phyloP scores from a whole-genome alignment of 2,113 vertebrate genomes.

The Pelusios castaneus region DNA sequence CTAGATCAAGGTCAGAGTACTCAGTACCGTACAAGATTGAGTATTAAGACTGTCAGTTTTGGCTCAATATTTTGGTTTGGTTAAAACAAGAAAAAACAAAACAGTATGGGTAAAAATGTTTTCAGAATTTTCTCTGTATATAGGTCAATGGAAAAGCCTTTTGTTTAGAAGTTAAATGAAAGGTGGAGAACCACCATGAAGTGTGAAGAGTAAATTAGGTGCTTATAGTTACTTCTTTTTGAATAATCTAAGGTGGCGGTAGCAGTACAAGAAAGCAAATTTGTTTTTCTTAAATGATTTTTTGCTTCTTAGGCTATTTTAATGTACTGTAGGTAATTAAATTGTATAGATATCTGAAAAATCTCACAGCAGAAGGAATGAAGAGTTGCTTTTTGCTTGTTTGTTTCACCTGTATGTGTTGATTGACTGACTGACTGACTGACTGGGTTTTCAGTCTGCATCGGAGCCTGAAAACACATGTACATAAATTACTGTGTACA shows the following conservation, averaged over 20 bases:
- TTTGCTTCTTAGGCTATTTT: neutral
- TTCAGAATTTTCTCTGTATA: too few relatives aligned
- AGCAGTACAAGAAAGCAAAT: neutral
- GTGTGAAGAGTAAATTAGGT: slow-evolving; percentile 46
- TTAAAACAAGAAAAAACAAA: neutral
- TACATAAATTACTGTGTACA: neutral
- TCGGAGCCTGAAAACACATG: neutral
- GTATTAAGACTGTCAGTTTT: slow-evolving; percentile 5
- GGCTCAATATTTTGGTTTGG: neutral
- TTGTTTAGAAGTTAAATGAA: slow-evolving; percentile 14
- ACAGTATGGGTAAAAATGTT: neutral
- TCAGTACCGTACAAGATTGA: neutral
- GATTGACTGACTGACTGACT: too few relatives aligned
- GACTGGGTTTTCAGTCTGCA: neutral
- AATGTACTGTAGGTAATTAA: too few relatives aligned
- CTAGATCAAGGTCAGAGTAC: neutral
- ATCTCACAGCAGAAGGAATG: neutral
- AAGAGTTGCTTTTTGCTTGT: neutral
- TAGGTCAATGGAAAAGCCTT: neutral
- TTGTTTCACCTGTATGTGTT: rapidly evolving
- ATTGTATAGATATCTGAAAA: neutral
- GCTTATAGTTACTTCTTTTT: neutral
- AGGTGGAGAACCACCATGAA: slow-evolving; percentile 13
- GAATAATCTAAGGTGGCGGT: neutral
- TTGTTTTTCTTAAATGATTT: neutral